Evolutionary conservation across 2,113 vertebrate species (phyloP).

Genomic region (Leptosomus discolor): DNA sequence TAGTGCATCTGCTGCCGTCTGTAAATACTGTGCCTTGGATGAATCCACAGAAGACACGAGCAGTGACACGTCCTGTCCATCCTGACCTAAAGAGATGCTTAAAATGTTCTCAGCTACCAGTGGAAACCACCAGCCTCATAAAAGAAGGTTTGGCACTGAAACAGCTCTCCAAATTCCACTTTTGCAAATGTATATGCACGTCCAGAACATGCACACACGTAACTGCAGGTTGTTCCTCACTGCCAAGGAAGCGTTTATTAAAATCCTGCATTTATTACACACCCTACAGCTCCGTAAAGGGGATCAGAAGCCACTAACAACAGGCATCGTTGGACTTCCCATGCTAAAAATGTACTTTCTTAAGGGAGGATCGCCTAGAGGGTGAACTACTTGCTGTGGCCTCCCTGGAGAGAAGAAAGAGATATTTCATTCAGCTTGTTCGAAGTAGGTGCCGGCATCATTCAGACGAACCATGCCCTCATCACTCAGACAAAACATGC

Average conservation of each 20-base stretch:
- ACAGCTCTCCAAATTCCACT: not conserved
- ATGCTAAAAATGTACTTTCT: not conserved
- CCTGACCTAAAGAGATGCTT: not conserved
- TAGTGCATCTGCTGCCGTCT: not conserved
- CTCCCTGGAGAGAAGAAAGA: not conserved
- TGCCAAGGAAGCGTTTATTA: not conserved
- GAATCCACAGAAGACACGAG: not conserved
- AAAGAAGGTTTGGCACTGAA: not conserved
- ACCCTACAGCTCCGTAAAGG: not conserved
- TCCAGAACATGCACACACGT: not conserved
- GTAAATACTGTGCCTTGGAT: not conserved
- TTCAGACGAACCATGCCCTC: not conserved
- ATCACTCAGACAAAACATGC: accelerated
- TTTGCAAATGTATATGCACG: not conserved
- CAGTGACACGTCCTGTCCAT: accelerated
- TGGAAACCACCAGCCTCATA: not conserved
- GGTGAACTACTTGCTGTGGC: not conserved
- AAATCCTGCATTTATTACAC: not conserved
- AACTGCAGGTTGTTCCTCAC: not conserved
- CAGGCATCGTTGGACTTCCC: not conserved
- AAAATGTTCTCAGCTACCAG: not conserved
- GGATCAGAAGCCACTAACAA: not conserved
- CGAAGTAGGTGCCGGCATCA: not conserved
- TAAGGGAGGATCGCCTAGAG: not conserved
- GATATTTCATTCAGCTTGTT: not conserved